Base-by-base conservation (phyloP, 2,113 vertebrate species). In the Malurus cyaneus region DNA sequence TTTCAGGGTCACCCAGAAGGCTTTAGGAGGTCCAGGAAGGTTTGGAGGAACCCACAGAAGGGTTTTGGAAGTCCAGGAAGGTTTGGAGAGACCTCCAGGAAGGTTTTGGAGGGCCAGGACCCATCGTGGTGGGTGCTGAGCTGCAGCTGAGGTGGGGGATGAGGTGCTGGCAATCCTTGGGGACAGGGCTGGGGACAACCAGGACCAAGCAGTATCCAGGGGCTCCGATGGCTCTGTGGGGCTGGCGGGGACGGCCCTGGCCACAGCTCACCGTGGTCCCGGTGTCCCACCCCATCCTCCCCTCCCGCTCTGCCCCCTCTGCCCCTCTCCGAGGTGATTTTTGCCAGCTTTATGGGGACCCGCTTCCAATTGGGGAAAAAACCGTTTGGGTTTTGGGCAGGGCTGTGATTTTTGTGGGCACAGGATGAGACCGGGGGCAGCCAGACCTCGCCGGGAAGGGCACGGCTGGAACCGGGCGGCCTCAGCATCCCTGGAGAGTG, bases 21-120 rank as follows among this genome's bases (percentile, higher is more conserved):
- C 4, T 12, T 39, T 53, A 23, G 47, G 28, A 69, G 7, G 5
- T 31, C 7, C 9, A 16, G 5, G 18, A 12, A 2, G 0, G 0
- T 53, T 24, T 18, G 14, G 5, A 31, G 28, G 1, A 4, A 23
- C 5, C 17, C 17, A 5, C n/a, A 39, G 10, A 12, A 13, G 9
- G 4, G 4, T 26, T 65, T 24, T 31, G 31, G 21, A 24, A 39
- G 39, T 39, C 39, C 39, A 39, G 39, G 39, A 39, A 39, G 39
- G 11, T 39, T 39, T 39, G 39, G 39, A 39, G 23, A 19, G 18
- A 46, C 46, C 18, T 19, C 46, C 46, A 47, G 46, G 46, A 47
- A 20, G 19, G 21, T 47, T 47, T 47, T 49, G 49, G 23, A 7
- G 14, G 7, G 6, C 15, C 32, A 57, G 18, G 16, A 46, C 50